Evolutionary conservation across 2,888 invertebrate species (phyloP), one percentile per base, ranked within the genome.

Genomic region (Noctua fimbriata): DNA sequence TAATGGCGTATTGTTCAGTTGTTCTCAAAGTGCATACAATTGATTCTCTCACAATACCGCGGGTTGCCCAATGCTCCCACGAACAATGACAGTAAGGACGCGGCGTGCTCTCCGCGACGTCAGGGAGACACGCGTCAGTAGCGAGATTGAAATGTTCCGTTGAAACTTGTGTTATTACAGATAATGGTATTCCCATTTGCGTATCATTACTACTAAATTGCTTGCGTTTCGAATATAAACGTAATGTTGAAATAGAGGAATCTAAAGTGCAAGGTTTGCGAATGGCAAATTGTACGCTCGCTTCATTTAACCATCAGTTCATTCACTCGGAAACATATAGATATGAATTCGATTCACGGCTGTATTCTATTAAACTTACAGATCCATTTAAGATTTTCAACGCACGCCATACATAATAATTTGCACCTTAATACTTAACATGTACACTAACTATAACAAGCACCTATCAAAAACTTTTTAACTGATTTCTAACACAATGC

Each of bases 21-120:
- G 75, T 88, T 88, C 85, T 66, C 87, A 83, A 84, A 80, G 72
- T 72, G 75, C 76, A 79, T 44, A 88, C 88, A 87, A 86, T 80
- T 72, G 73, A 69, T 83, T 70, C n/a, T 75, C 76, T 75, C 76
- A 85, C 85, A 72, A 41, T 41, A 63, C 28, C 18, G 16, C 47
- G 52, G 73, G 21, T 86, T 82, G 76, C 69, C 24, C 49, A 80
- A 88, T 10, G 28, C 69, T 88, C 88, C 78, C 88, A 88, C 87
- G 78, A n/a, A 44, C 66, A n/a, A 7, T 12, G 47, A n/a, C 47
- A 24, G 28, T 44, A n/a, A 81, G 72, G 79, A 70, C 78, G 70
- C 21, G 2, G 66, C 67, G 69, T 72, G 77, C 41, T 75, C 49
- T 24, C 28, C 82, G 76, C 73, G 83, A 16, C 32, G 16, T 49